phyloP scores from a whole-genome alignment of 2,113 vertebrate genomes.

The Bubo bubo region DNA sequence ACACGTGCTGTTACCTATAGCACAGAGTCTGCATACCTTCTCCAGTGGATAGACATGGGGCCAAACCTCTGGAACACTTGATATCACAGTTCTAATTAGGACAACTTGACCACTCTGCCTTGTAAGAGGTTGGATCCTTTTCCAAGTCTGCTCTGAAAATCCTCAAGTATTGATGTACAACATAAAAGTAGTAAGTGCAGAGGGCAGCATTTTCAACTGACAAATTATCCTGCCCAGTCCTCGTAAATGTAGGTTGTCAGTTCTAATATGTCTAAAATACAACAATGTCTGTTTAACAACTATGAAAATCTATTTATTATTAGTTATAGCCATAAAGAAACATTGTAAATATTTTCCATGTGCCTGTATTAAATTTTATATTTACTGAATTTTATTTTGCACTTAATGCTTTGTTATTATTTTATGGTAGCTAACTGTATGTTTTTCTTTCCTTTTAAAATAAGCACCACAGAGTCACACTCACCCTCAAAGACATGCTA shows the following conservation, averaged over 20 bases:
- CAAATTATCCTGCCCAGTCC: not conserved
- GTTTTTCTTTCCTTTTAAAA: not conserved
- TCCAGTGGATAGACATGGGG: not conserved
- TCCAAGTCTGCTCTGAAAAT: not conserved
- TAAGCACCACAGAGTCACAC: not conserved
- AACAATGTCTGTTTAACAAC: not conserved
- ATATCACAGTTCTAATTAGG: not conserved
- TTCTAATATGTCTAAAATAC: not conserved
- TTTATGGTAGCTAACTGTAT: not conserved
- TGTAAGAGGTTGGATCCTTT: not conserved
- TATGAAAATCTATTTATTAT: not conserved
- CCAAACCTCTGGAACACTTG: not conserved
- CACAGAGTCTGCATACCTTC: not conserved
- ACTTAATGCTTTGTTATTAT: not conserved
- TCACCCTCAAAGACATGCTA: not conserved
- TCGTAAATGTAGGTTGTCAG: not conserved
- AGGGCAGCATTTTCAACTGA: not conserved
- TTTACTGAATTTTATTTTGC: not conserved
- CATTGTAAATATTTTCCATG: not conserved
- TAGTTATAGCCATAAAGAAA: not conserved
- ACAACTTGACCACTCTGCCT: not conserved
- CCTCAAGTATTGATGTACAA: not conserved
- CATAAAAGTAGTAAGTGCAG: not conserved
- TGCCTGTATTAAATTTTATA: not conserved
- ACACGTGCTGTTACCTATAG: not conserved